Evolutionary conservation across 1,140 invertebrate species (phyloP).

Genomic region (Procambarus virginalis): DNA sequence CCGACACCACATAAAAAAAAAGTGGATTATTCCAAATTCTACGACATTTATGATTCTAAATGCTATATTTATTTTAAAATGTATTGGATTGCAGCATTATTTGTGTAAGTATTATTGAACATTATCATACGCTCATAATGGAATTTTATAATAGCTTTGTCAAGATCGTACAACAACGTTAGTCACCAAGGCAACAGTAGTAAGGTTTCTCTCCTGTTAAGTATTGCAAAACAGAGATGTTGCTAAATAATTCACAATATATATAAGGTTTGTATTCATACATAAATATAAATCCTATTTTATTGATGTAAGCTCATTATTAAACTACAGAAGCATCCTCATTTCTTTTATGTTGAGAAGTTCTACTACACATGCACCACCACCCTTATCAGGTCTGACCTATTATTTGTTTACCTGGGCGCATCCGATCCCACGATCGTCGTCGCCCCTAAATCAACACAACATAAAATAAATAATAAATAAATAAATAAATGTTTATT

Average conservation of each 20-base stretch:
- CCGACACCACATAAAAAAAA: too few relatives aligned
- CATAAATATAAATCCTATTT: background rate
- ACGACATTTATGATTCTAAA: background rate
- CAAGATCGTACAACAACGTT: background rate
- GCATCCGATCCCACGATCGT: too few relatives aligned
- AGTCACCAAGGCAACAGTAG: slow-evolving; percentile 6
- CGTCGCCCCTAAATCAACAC: too few relatives aligned
- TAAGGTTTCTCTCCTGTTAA: background rate
- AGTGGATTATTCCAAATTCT: too few relatives aligned
- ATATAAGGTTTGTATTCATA: background rate
- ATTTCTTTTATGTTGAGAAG: background rate
- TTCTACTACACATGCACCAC: background rate
- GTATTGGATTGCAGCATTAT: too few relatives aligned
- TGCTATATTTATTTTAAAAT: background rate
- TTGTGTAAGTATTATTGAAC: background rate
- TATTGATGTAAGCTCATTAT: too few relatives aligned
- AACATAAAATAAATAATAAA: too few relatives aligned
- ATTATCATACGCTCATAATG: background rate
- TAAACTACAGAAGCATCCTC: background rate
- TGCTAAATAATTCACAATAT: background rate
- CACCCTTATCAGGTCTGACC: too few relatives aligned
- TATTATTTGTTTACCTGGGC: too few relatives aligned
- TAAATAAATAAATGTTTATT: too few relatives aligned
- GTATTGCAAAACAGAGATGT: background rate
- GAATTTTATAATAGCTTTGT: background rate